phyloP scores from a whole-genome alignment of 2,888 invertebrate genomes.

The Agrypnus murinus region DNA sequence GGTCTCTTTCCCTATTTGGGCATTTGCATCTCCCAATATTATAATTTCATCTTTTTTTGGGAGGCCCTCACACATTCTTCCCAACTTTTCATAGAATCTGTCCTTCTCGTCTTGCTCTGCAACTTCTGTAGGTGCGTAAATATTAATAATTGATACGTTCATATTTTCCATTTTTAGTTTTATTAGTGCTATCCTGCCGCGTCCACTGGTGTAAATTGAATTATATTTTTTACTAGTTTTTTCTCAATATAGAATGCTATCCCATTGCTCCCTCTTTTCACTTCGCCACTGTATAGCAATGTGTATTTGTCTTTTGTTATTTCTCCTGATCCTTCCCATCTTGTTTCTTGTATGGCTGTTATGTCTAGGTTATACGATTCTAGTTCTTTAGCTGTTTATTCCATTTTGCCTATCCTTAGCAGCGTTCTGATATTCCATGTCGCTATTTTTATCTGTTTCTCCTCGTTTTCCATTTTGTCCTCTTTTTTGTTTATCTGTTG shows the following conservation, averaged over 20 bases:
- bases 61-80: slow-evolving; percentile 9
- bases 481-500: slow-evolving; percentile 1
- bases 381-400: slow-evolving; percentile 21
- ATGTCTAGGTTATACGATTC: slow-evolving; percentile 8
- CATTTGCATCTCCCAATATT: no score
- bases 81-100: slow-evolving; percentile 7
- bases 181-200: no score
- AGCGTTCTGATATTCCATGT: no score
- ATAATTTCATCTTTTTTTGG: slow-evolving; percentile 22
- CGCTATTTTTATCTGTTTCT: slow-evolving; percentile 12
- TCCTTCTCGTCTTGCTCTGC: slow-evolving; percentile 19
- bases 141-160: slow-evolving; percentile 8
- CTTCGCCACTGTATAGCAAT: slow-evolving; percentile 7
- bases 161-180: slow-evolving; percentile 10
- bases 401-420: slow-evolving; percentile 19
- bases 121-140: slow-evolving; percentile 21
- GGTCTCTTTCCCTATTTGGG: slow-evolving; percentile 22
- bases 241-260: slow-evolving; percentile 17
- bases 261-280: slow-evolving; percentile 8
- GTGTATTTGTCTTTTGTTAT: slow-evolving; percentile 26
- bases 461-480: slow-evolving; percentile 5
- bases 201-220: slow-evolving; percentile 13
- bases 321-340: slow-evolving; percentile 22
- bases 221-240: slow-evolving; percentile 8
- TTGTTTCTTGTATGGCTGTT: no score